Evolutionary conservation across 2,113 vertebrate species (phyloP).

Genomic region (Saccopteryx bilineata): DNA sequence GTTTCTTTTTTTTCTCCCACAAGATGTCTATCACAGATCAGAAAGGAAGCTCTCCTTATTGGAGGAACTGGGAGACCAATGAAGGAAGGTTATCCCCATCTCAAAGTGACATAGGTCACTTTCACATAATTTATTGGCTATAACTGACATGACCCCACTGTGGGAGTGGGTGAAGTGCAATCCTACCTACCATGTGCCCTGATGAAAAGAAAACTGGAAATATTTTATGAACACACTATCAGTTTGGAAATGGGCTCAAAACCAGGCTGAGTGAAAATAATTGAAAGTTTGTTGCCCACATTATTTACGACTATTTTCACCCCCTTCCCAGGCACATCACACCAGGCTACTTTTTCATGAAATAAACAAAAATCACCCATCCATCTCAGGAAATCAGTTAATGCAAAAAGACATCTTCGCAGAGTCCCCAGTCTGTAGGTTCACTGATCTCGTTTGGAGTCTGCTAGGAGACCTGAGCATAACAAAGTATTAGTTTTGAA

Average conservation of each 20-base stretch:
- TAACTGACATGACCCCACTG: not conserved
- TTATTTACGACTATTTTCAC: not conserved
- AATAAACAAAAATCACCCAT: not conserved
- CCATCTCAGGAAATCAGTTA: not conserved
- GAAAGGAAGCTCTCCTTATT: not conserved
- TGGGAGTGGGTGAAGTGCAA: not conserved
- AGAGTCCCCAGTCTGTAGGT: not conserved
- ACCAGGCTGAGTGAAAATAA: not conserved
- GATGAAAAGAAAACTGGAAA: not conserved
- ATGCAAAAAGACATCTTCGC: not conserved
- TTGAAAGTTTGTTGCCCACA: not conserved
- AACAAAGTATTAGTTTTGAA: conserved; percentile 22
- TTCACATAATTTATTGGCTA: not conserved
- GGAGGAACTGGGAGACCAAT: not conserved
- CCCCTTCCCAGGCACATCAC: not conserved
- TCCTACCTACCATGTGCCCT: not conserved
- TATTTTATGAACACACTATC: not conserved
- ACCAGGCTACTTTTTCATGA: not conserved
- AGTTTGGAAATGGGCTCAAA: not conserved
- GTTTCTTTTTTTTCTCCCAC: not conserved
- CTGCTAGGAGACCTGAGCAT: not conserved
- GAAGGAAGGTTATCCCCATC: not conserved
- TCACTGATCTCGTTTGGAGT: conserved; percentile 18
- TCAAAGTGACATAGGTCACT: not conserved
- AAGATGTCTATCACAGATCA: not conserved